Base-by-base conservation (phyloP, 2,888 invertebrate species). In the Mimachlamys varia region DNA sequence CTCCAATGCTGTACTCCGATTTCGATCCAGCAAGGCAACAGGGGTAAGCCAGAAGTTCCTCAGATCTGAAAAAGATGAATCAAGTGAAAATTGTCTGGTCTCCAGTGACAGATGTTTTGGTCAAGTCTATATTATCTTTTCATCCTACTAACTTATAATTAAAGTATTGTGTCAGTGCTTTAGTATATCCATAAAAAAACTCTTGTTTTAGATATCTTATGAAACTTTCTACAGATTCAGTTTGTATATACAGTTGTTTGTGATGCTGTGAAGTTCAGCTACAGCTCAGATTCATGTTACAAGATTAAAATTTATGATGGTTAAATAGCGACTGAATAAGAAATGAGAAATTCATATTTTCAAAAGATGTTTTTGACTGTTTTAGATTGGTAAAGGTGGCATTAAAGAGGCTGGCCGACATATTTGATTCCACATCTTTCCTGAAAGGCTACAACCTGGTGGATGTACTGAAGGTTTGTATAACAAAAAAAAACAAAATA, bases 371-470 rank as follows among this genome's bases (percentile, higher is more conserved):
- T 58, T 10, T 58, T 7, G 38, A 50, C 12, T 62, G 55, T 91
- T 92, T 58, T 89, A 94, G 94, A 33, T 91, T 92, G 7, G 90
- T 90, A 58, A 93, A 91, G 88, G 58, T 90, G 5, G 92, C 94
- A 0, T 62, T 92, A 88, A 93, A 90, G 55, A 92, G 89, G 88
- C 88, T 94, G 22, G 89, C 90, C 37, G 93, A 93, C 3, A 93
- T 95, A 27, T 95, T 95, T 90, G 90, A 90, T 19, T 92, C 93
- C 13, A 93, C 94, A 15, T 92, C 92, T 27, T 93, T 95, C 90
- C 92, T 95, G 92, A 92, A 91, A 88, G 91, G 90, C 19, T 93
- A 92, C 87, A 92, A 94, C 4, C 91, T 94, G n/a, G 90, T 93
- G 0, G 94, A 93, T 5, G 94, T 95, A 38, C 91, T 94, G 33